phyloP scores from a whole-genome alignment of 2,113 vertebrate genomes.

The Oryzias curvinotus region DNA sequence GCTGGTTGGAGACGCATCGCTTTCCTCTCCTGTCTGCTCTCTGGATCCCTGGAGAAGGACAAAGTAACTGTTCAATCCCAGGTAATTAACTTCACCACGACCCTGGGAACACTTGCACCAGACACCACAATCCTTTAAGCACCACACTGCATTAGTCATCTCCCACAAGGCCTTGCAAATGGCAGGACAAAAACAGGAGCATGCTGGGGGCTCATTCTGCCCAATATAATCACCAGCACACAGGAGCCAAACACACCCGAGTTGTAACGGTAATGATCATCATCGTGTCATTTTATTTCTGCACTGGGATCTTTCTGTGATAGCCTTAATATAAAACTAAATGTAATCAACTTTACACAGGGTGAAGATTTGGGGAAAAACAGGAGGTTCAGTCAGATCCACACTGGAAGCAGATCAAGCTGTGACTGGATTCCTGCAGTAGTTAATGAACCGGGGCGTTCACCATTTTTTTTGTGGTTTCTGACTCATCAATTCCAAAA shows the following conservation, averaged over 20 bases:
- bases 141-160: constrained; percentile 69
- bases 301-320: too few relatives aligned
- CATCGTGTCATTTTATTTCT: too few relatives aligned
- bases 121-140: constrained; percentile 72
- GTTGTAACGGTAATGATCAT: constrained; percentile 18
- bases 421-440: too few relatives aligned
- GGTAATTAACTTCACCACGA: constrained; percentile 75
- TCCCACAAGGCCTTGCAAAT: constrained; percentile 67
- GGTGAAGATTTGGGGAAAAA: too few relatives aligned
- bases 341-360: too few relatives aligned
- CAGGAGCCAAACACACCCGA: constrained; percentile 31
- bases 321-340: too few relatives aligned
- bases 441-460: too few relatives aligned
- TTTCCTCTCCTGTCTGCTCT: constrained; percentile 49
- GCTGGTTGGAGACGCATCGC: constrained; percentile 56
- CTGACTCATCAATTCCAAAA: too few relatives aligned
- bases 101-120: constrained; percentile 60
- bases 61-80: constrained; percentile 73
- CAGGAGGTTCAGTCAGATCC: too few relatives aligned
- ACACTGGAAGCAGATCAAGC: too few relatives aligned
- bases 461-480: too few relatives aligned
- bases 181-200: constrained; percentile 49
- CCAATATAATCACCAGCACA: constrained; percentile 43
- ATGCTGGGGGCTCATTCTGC: constrained; percentile 37
- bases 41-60: constrained; percentile 45